These are phyloP conservation scores for Ptiloglossa arizonensis DNA, from an alignment of 1,140 invertebrate species.

Conservation along the genomic window DNA sequence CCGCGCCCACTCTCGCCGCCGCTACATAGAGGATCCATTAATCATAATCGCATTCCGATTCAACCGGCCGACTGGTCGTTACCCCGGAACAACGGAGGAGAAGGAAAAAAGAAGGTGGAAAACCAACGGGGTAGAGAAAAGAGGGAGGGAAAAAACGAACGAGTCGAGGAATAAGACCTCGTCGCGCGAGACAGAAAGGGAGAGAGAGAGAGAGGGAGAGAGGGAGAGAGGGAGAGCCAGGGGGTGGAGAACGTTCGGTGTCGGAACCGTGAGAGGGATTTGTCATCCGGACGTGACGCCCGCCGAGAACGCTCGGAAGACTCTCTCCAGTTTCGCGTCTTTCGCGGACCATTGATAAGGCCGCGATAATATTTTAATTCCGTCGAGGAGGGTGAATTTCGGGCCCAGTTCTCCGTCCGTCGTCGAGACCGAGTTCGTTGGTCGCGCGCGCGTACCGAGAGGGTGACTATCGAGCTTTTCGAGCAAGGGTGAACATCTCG, in stretches of 20 bases:
- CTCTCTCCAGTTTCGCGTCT: neutral
- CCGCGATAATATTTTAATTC: too few relatives aligned
- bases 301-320: conserved; percentile 37
- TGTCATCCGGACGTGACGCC: conserved; percentile 66
- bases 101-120: conserved; percentile 19
- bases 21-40: conserved; percentile 60
- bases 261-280: conserved; percentile 60
- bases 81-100: conserved; percentile 34
- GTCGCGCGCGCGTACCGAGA: too few relatives aligned
- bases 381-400: too few relatives aligned
- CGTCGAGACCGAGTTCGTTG: too few relatives aligned
- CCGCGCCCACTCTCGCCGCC: neutral
- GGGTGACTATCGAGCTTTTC: too few relatives aligned
- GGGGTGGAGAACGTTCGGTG: conserved; percentile 15
- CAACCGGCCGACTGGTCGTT: conserved; percentile 44
- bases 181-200: conserved; percentile 1
- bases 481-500: too few relatives aligned
- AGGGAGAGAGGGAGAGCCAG: neutral
- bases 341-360: too few relatives aligned
- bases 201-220: neutral
- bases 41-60: conserved; percentile 72
- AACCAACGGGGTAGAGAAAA: neutral
- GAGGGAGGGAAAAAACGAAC: conserved; percentile 5
- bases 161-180: conserved; percentile 1
- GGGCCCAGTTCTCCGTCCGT: too few relatives aligned